These are phyloP conservation scores for Alentia gelatinosa DNA, from an alignment of 2,888 invertebrate species.

Conservation along the genomic window DNA sequence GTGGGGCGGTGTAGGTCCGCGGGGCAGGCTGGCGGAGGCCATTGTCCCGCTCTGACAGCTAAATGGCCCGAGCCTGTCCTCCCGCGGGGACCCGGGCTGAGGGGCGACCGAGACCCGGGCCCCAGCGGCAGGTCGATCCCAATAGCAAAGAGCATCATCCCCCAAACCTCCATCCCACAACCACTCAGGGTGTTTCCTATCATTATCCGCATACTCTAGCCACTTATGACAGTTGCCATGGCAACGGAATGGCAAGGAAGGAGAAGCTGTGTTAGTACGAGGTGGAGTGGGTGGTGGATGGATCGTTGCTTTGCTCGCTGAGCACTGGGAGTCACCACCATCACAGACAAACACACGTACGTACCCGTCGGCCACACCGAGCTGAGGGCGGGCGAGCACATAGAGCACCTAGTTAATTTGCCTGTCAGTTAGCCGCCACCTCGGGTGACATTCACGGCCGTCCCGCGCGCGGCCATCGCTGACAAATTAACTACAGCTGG, in stretches of 20 bases:
- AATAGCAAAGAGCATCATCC: neutral
- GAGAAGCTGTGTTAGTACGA: neutral
- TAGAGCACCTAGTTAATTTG: conserved; percentile 42
- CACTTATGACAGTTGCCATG: conserved; percentile 52
- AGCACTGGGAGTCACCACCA: neutral
- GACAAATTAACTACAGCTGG: conserved; percentile 56
- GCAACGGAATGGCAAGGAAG: conserved; percentile 3
- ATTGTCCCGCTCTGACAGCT: conserved; percentile 2
- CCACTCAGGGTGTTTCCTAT: conserved; percentile 47
- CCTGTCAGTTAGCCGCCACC: conserved; percentile 46
- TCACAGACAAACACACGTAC: neutral
- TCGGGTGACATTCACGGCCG: conserved; percentile 6
- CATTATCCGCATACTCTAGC: conserved; percentile 29
- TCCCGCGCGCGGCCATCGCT: neutral
- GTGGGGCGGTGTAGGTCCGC: neutral
- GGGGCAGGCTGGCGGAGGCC: neutral
- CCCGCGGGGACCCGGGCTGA: neutral
- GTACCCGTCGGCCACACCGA: neutral
- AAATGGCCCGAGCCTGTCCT: conserved; percentile 4
- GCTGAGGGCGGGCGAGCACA: neutral
- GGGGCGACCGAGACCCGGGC: neutral
- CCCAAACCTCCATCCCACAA: too few relatives aligned
- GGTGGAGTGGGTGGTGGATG: neutral
- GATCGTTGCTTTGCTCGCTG: too few relatives aligned
- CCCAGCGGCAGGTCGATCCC: neutral